Evolutionary conservation across 1,140 invertebrate species (phyloP), one percentile per base, ranked within the genome.

Genomic region (Triops longicaudatus): DNA sequence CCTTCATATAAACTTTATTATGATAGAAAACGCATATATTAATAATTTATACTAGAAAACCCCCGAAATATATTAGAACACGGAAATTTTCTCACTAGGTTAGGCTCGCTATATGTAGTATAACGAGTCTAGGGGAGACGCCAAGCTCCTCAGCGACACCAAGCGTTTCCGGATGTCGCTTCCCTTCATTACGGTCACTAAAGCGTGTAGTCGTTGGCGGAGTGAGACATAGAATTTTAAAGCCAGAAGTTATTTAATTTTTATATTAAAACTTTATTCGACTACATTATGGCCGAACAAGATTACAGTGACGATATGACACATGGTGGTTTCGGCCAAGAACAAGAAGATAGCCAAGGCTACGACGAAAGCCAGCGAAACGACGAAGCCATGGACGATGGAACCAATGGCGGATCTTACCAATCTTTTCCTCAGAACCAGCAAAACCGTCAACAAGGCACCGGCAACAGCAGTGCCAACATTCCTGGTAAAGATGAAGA

Each of bases 401-500:
- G 50, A 37, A 75, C 73, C 37, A 79, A 72, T 31, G 74, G 71
- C 42, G 76, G 74, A 72, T 41, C 73, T 10, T 76, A 80, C 71
- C 72, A 73, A 73, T 50, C 73, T 26, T 73, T 26, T 27, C 26
- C 72, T 1, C 50, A 63, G 17, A 63, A 63, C 14, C n/a, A 22
- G 22, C 50, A 63, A 63, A 63, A 22, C 17, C 11, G 50, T 6
- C 50, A 63, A 17, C 50, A 63, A n/a, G 50, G 50, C 50, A 6
- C 75, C 5, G 80, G 80, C 78, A 81, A 79, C 43, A 80, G 81
- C 17, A 80, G 80, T 73, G 81, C 81, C 72, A 80, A 81, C 42
- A 80, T 80, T 26, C 81, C 81, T 3, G 81, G 81, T 10, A 74
- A 80, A 9, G 81, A 81, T 77, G 80, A 81, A 73, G 80, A 81